phyloP scores from a whole-genome alignment of 1,140 invertebrate species.

The Chlorops oryzae region DNA sequence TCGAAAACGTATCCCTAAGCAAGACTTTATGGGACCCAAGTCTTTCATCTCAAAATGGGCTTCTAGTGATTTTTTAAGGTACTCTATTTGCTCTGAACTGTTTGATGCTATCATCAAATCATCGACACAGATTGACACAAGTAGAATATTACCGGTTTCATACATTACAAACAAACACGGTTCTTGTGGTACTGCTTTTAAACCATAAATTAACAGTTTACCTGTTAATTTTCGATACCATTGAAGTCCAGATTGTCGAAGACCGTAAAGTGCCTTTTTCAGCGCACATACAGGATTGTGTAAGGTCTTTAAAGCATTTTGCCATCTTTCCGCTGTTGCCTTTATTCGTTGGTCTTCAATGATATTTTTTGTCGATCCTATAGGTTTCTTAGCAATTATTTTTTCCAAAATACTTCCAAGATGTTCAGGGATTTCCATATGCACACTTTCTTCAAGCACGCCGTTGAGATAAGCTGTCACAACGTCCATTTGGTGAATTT shows the following conservation, averaged over 20 bases:
- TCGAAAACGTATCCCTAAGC: background rate
- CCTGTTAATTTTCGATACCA: slow-evolving; percentile 40
- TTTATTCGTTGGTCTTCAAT: background rate
- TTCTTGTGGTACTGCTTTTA: slow-evolving; percentile 14
- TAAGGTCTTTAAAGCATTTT: background rate
- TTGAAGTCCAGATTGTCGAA: slow-evolving; percentile 46
- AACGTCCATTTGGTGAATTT: slow-evolving; percentile 37
- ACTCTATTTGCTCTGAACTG: slow-evolving; percentile 7
- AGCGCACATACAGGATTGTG: slow-evolving; percentile 24
- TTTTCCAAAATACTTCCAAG: slow-evolving; percentile 12
- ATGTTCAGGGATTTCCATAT: slow-evolving; percentile 40
- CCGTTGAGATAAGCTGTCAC: slow-evolving; percentile 43
- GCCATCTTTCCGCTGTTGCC: background rate
- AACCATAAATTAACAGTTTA: slow-evolving; percentile 14
- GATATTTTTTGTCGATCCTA: background rate
- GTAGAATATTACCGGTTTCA: background rate
- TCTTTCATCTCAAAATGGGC: slow-evolving; percentile 11
- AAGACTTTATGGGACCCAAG: background rate
- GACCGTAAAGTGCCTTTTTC: slow-evolving; percentile 45
- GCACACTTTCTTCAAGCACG: slow-evolving; percentile 38
- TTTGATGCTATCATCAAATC: slow-evolving; percentile 22
- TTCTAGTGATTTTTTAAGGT: slow-evolving; percentile 2
- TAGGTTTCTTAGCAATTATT: slow-evolving; percentile 2
- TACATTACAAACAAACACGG: slow-evolving; percentile 15
- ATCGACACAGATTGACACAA: slow-evolving; percentile 26